Conservation (phyloP, 2,797 vertebrate species). For the Acanthurus leucopareius region DNA sequence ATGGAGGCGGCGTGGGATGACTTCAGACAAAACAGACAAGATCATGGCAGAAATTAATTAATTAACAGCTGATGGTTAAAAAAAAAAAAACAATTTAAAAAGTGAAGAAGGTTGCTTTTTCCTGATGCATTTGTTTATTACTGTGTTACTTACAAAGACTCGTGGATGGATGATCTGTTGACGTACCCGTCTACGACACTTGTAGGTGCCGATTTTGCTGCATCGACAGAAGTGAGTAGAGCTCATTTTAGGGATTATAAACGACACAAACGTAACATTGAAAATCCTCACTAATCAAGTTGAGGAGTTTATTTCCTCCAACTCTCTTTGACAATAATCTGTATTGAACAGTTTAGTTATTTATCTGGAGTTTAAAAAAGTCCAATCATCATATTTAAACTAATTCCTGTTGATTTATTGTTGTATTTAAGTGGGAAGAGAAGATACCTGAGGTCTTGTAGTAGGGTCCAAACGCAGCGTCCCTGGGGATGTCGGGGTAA, state of each 20-base stretch:
- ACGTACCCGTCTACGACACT: slow-evolving; percentile 4
- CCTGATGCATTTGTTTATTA: not conserved
- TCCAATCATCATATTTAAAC: not conserved
- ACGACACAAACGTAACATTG: not conserved
- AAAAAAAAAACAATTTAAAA: too few species aligned
- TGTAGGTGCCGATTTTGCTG: slow-evolving; percentile 22
- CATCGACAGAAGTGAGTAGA: not conserved
- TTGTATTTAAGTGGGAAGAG: not conserved
- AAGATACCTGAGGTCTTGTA: slow-evolving; percentile 81
- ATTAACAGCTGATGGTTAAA: not conserved
- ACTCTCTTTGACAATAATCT: too few species aligned
- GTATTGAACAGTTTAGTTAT: too few species aligned
- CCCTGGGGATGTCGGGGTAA: slow-evolving; percentile 91
- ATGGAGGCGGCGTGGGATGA: slow-evolving; percentile 49
- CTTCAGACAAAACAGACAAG: slow-evolving; percentile 17
- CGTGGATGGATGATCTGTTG: accelerated
- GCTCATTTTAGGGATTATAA: not conserved
- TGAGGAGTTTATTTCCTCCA: too few species aligned
- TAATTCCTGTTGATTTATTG: not conserved
- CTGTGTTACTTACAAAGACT: slow-evolving; percentile 54
- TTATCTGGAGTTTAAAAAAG: too few species aligned
- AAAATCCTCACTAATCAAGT: not conserved
- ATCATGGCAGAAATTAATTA: too few species aligned
- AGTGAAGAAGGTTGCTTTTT: not conserved
- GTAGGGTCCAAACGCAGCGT: slow-evolving; percentile 88